These are phyloP conservation scores for Cataglyphis hispanica DNA, from an alignment of 1,140 invertebrate species.

Conservation along the genomic window DNA sequence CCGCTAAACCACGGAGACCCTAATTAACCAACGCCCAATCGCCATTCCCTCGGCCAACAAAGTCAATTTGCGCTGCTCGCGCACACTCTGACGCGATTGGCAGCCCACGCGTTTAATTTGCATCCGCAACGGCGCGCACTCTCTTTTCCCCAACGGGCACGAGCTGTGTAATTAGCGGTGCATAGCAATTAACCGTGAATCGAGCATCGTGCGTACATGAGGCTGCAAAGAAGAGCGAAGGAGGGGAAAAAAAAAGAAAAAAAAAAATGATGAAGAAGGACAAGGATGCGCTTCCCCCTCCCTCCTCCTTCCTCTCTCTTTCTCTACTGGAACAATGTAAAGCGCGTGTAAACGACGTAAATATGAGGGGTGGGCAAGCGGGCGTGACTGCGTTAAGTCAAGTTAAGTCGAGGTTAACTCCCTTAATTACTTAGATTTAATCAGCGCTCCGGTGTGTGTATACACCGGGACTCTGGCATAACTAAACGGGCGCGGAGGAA, in stretches of 20 bases:
- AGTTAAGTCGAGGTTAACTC: slow-evolving; percentile 86
- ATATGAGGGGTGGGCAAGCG: slow-evolving; percentile 85
- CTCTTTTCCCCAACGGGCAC: slow-evolving; percentile 59
- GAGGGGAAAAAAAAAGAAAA: no score
- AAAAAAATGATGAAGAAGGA: slow-evolving; percentile 8
- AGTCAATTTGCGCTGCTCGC: slow-evolving; percentile 49
- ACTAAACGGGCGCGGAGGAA: slow-evolving; percentile 74
- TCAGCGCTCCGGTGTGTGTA: slow-evolving; percentile 80
- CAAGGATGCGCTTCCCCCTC: neutral
- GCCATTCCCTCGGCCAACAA: slow-evolving; percentile 56
- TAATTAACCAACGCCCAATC: slow-evolving; percentile 74
- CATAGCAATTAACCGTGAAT: slow-evolving; percentile 74
- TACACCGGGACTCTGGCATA: slow-evolving; percentile 77
- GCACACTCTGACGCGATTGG: slow-evolving; percentile 50
- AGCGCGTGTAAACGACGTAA: slow-evolving; percentile 84
- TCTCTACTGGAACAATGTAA: slow-evolving; percentile 76
- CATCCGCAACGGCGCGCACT: slow-evolving; percentile 70
- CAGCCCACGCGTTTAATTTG: slow-evolving; percentile 72
- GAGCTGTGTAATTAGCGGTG: slow-evolving; percentile 75
- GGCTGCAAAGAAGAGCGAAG: slow-evolving; percentile 1
- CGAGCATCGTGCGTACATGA: slow-evolving; percentile 19
- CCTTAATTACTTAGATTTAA: slow-evolving; percentile 86
- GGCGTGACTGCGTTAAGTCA: slow-evolving; percentile 86
- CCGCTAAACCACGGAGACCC: slow-evolving; percentile 51
- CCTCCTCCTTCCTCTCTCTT: neutral